These are phyloP conservation scores for Agriopis aurantiaria DNA, from an alignment of 2,888 invertebrate genomes.

Conservation along the genomic window DNA sequence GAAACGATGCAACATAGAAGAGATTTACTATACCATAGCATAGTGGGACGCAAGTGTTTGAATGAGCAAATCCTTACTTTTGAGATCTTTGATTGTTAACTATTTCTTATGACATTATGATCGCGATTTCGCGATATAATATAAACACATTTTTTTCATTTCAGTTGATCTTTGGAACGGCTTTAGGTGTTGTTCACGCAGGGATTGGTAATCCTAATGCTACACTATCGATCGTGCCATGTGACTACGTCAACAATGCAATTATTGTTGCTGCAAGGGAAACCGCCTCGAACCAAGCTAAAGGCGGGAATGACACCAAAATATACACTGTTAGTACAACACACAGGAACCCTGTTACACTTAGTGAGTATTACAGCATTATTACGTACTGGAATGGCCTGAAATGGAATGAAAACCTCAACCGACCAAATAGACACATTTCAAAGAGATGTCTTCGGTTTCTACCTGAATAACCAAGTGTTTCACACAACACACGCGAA, in stretches of 20 bases:
- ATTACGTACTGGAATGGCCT: too few species aligned
- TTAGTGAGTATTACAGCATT: conserved; percentile 6
- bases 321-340: conserved; percentile 32
- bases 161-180: conserved; percentile 10
- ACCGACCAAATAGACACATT: conserved; percentile 27
- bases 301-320: conserved; percentile 7
- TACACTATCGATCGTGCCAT: conserved; percentile 11
- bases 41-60: too few species aligned
- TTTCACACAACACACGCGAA: background rate
- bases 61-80: too few species aligned
- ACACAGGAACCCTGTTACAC: conserved; percentile 13
- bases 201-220: background rate
- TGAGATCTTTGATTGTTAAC: too few species aligned
- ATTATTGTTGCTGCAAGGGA: conserved; percentile 28
- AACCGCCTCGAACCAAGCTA: conserved; percentile 6
- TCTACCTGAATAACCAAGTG: conserved; percentile 30
- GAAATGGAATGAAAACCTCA: conserved; percentile 21
- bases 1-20: too few species aligned
- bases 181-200: conserved; percentile 13
- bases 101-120: too few species aligned
- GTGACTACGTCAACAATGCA: conserved; percentile 38
- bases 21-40: too few species aligned
- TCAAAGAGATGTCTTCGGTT: conserved; percentile 27
- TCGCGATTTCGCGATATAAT: too few species aligned
- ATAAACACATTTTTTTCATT: background rate